Conservation (phyloP, 2,888 invertebrate genomes). For the Callinectes sapidus region DNA sequence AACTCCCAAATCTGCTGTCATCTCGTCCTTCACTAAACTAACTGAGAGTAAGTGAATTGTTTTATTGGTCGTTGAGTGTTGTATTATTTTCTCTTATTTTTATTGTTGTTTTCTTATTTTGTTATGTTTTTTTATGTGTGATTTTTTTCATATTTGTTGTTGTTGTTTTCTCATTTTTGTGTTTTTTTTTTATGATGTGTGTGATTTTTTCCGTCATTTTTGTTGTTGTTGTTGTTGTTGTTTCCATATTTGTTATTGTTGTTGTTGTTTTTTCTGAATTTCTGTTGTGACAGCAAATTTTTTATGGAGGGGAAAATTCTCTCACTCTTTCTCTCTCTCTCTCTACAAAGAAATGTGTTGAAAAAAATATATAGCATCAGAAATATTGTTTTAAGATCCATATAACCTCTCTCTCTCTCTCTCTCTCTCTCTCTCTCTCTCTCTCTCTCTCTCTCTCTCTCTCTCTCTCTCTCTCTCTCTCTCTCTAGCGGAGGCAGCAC, state of each 20-base stretch:
- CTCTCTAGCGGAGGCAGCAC: constrained; percentile 56
- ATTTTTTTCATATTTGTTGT: background rate
- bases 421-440: background rate
- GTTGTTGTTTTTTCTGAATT: too few species aligned
- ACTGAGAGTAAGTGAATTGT: constrained; percentile 53
- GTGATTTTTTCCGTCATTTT: too few species aligned
- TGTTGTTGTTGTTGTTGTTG: too few species aligned
- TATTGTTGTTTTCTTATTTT: background rate
- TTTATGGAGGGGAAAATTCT: too few species aligned
- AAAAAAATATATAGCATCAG: too few species aligned
- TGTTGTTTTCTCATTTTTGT: background rate
- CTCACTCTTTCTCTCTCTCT: background rate
- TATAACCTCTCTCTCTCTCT: background rate
- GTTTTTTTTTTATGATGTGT: too few species aligned
- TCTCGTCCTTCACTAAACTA: constrained; percentile 64
- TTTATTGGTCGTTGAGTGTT: background rate
- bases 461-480: background rate
- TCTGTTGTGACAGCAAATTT: too few species aligned
- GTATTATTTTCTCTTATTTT: background rate
- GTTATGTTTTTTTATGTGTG: background rate
- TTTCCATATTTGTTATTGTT: too few species aligned
- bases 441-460: background rate
- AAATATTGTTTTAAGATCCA: too few species aligned
- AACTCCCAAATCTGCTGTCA: constrained; percentile 55
- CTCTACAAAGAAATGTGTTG: background rate